Conservation (phyloP, 2,113 vertebrate species). For the Syngnathoides biaculeatus region DNA sequence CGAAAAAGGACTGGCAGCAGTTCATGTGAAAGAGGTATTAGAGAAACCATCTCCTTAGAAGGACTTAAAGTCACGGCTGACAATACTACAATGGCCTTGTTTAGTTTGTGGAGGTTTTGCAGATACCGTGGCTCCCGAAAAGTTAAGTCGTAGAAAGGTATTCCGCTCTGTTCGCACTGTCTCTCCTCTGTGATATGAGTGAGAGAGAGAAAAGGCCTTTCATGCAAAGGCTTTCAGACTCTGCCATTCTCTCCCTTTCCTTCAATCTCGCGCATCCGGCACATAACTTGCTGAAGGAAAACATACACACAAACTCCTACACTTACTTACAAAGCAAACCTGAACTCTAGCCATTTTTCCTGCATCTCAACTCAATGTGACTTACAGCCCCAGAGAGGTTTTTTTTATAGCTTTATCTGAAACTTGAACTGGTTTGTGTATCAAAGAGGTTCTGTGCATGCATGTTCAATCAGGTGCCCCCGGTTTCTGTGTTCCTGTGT, state of each 20-base stretch:
- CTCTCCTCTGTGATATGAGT: neutral
- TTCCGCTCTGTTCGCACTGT: neutral
- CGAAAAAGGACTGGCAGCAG: too few relatives aligned
- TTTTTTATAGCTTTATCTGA: constrained; percentile 1
- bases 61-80: neutral
- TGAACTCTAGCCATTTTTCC: neutral
- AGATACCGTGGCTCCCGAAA: neutral
- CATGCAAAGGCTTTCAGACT: constrained; percentile 16
- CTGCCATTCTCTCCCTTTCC: constrained; percentile 12
- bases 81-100: neutral
- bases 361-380: neutral
- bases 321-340: neutral
- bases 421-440: constrained; percentile 3
- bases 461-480: constrained; percentile 7
- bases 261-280: constrained; percentile 1
- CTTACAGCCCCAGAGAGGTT: neutral
- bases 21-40: neutral
- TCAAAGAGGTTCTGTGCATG: constrained; percentile 1
- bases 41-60: neutral
- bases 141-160: neutral
- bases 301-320: neutral
- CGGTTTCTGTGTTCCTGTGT: neutral
- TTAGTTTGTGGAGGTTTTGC: neutral
- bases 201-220: neutral
- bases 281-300: neutral